phyloP scores from a whole-genome alignment of 2,888 invertebrate species.

The Argyra leucocephala region DNA sequence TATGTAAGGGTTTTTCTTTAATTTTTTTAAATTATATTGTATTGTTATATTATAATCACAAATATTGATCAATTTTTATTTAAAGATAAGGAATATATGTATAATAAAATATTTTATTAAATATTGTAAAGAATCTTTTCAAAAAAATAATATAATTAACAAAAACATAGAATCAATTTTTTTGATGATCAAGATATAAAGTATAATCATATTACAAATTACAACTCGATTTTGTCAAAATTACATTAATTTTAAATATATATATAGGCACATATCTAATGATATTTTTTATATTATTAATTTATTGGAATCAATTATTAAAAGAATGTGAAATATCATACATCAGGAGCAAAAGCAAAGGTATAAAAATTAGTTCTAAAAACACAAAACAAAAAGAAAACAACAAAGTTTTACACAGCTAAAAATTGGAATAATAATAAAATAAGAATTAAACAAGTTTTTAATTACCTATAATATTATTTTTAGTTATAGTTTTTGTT shows the following conservation, averaged over 20 bases:
- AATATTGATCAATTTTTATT: background rate
- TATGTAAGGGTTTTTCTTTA: no score
- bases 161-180: background rate
- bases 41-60: background rate
- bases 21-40: background rate
- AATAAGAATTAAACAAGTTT: background rate
- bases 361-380: background rate
- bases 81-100: no score
- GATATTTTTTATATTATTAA: background rate
- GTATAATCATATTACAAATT: background rate
- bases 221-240: background rate
- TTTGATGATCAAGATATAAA: background rate
- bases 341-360: no score
- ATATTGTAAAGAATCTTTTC: no score
- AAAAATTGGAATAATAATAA: background rate
- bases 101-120: no score
- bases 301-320: background rate
- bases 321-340: background rate
- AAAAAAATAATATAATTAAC: background rate
- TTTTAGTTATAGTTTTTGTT: background rate
- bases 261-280: background rate
- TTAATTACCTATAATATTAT: background rate
- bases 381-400: background rate
- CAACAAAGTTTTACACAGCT: no score
- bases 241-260: no score